Base-by-base conservation (phyloP, 2,113 vertebrate genomes). In the Chloropsis hardwickii region DNA sequence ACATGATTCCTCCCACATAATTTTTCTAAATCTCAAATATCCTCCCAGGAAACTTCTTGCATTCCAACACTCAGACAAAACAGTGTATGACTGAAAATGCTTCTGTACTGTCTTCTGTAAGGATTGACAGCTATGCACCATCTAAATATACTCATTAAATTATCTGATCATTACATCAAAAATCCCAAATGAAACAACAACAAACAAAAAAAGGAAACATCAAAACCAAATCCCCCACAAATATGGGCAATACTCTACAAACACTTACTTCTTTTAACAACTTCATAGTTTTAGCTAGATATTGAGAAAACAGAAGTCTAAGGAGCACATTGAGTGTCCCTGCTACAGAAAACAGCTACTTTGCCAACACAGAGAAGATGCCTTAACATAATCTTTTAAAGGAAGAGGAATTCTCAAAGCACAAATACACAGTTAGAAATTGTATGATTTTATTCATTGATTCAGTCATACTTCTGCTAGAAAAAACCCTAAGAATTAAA, bases 21-120 rank as follows among this genome's bases (percentile, higher is more conserved):
- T 57, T 87, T 80, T 72, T 65, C 45, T 45, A 85, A 69, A 67
- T 8, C 39, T 90, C 70, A 91, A 27, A 64, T 65, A 76, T 7
- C 44, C 39, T 56, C 42, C 21, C 42, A 76, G 62, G 66, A 80
- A 66, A 51, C 10, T 18, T 78, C 20, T 40, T 12, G 11, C 29
- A 61, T 80, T 73, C 44, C 58, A 72, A 37, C 9, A 50, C 10
- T 48, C 28, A 70, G 54, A 50, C 14, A 50, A 78, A 87, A 35
- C 6, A 76, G 33, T 6, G 0, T 6, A 14, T 13, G 28, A 35
- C 4, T 73, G 58, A 65, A 92, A 89, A 65, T 0, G 1, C 37
- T 72, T 58, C 69, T 70, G 12, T 20, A 19, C 16, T 45, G 5
- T 65, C 21, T 42, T 90, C 70, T 69, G 35, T 33, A 65, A 53